A percentile compares a stretch with the other conserved stretches of the same genome.
These are phyloP conservation scores for Chrysaora quinquecirrha DNA, from an alignment of 30 jellyfish, hydroid and myxozoan genomes.

Conservation along the genomic window DNA sequence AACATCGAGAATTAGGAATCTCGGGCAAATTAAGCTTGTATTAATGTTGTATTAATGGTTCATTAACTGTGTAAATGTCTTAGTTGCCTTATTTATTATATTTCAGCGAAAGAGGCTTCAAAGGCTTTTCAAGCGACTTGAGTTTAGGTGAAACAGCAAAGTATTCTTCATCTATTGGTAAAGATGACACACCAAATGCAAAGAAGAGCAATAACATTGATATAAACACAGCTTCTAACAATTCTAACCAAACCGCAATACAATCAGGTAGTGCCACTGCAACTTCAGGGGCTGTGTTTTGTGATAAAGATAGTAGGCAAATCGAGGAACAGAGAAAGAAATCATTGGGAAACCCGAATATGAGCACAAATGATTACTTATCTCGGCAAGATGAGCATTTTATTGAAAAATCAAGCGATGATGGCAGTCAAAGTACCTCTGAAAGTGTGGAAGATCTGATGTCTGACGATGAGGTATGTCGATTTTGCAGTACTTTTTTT, in stretches of 20 bases:
- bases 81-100: no score
- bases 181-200: no score
- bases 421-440: constrained; percentile 73
- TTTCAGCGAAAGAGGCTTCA: constrained; percentile 83
- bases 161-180: constrained; percentile 9
- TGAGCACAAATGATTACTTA: background rate
- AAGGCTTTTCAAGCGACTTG: constrained; percentile 67
- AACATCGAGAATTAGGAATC: no score
- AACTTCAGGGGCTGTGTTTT: background rate
- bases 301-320: background rate
- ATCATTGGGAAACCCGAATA: background rate
- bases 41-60: no score
- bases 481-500: no score
- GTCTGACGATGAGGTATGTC: constrained; percentile 72
- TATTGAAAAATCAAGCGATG: constrained; percentile 62
- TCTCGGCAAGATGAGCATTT: constrained; percentile 17
- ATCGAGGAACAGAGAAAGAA: background rate
- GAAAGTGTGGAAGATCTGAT: constrained; percentile 59
- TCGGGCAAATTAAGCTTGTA: no score
- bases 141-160: background rate
- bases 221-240: no score
- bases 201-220: no score
- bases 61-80: no score
- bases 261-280: no score
- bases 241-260: no score